Evolutionary conservation across 2,888 invertebrate species (phyloP).

Genomic region (Clivina fossor): DNA sequence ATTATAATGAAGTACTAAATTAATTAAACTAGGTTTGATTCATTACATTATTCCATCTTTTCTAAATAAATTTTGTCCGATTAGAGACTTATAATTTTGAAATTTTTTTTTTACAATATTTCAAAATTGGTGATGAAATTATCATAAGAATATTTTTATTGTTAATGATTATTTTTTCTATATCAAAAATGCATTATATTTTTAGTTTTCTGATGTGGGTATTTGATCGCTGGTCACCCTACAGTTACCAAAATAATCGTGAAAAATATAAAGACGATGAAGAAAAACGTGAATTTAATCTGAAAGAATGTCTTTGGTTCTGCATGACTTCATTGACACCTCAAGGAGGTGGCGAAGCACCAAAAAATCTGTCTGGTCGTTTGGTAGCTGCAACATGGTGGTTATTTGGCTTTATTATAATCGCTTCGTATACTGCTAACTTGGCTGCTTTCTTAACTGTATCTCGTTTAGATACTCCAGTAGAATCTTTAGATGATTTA

Average conservation of each 20-base stretch:
- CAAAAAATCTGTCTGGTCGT: constrained; percentile 92
- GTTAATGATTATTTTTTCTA: too few species aligned
- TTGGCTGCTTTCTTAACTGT: constrained; percentile 96
- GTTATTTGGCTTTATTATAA: constrained; percentile 98
- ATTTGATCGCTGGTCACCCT: constrained; percentile 96
- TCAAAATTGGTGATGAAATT: too few species aligned
- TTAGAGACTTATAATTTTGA: too few species aligned
- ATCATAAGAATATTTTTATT: too few species aligned
- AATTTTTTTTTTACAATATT: too few species aligned
- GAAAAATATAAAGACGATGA: constrained; percentile 91
- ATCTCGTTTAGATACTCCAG: constrained; percentile 87
- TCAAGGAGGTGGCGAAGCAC: constrained; percentile 92
- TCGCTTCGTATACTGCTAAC: constrained; percentile 98
- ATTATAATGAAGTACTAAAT: neutral
- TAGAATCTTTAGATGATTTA: constrained; percentile 91
- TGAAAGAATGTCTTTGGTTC: constrained; percentile 98
- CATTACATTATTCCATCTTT: too few species aligned
- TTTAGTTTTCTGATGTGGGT: constrained; percentile 89
- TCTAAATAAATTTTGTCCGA: too few species aligned
- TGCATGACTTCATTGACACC: constrained; percentile 98
- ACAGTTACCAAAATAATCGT: constrained; percentile 92
- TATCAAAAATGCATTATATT: too few species aligned
- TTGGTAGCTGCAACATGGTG: constrained; percentile 98
- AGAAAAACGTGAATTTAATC: constrained; percentile 89
- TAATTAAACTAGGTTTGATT: too few species aligned